Evolutionary conservation across 2,888 invertebrate genomes (phyloP).

Genomic region (Cryptus armator): DNA sequence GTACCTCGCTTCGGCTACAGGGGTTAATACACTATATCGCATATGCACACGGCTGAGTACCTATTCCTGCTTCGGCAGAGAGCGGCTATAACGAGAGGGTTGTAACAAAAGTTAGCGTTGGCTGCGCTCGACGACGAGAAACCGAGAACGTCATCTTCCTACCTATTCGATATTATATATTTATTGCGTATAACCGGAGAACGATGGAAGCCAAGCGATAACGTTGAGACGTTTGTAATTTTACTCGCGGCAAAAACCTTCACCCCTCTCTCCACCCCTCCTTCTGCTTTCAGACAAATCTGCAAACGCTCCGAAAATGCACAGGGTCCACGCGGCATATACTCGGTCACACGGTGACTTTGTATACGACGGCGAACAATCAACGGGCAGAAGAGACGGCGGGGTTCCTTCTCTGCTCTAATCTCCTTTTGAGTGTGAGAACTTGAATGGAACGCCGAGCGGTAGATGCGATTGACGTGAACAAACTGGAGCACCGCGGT

Average conservation of each 20-base stretch:
- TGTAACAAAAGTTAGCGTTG: constrained; percentile 18
- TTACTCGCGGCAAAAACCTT: not conserved
- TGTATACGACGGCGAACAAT: constrained; percentile 60
- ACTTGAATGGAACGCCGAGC: constrained; percentile 58
- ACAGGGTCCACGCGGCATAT: constrained; percentile 3
- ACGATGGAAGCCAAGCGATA: constrained; percentile 8
- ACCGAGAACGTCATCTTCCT: not conserved
- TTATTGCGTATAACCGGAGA: not conserved
- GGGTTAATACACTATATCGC: not conserved
- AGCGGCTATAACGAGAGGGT: constrained; percentile 12
- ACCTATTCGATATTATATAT: not conserved
- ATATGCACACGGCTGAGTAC: constrained; percentile 3
- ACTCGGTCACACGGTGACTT: constrained; percentile 16
- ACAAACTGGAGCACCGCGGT: constrained; percentile 63
- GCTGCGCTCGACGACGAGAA: not conserved
- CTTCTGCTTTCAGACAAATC: constrained; percentile 2
- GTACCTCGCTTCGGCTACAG: not conserved
- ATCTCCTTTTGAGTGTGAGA: constrained; percentile 67
- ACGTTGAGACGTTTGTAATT: constrained; percentile 19
- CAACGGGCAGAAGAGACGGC: not conserved
- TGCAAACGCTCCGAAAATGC: constrained; percentile 33
- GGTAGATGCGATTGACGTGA: constrained; percentile 67
- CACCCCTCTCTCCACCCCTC: not conserved
- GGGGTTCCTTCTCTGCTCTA: constrained; percentile 61
- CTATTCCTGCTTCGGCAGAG: not conserved